Evolutionary conservation across 2,113 vertebrate genomes (phyloP).

Genomic region (Crocuta crocuta): DNA sequence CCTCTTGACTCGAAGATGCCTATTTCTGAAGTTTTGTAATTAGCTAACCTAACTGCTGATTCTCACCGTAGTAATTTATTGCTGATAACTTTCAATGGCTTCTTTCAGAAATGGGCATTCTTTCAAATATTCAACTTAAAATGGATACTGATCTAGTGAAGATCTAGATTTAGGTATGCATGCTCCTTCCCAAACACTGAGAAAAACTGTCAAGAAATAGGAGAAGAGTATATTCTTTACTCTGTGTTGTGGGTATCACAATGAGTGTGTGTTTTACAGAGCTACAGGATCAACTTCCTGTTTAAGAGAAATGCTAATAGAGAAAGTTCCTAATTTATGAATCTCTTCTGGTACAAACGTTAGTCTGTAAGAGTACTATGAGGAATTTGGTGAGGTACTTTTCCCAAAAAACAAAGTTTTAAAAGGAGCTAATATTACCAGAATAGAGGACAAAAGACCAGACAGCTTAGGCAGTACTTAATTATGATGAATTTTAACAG

Average conservation of each 20-base stretch:
- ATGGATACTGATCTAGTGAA: neutral
- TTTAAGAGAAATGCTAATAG: slow-evolving; percentile 2
- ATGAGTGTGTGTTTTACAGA: neutral
- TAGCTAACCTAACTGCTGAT: neutral
- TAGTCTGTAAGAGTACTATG: neutral
- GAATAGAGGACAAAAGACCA: neutral
- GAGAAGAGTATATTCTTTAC: neutral
- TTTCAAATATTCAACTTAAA: slow-evolving; percentile 57
- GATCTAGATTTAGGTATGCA: neutral
- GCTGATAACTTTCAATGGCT: neutral
- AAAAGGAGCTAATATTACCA: neutral
- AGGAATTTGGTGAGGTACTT: neutral
- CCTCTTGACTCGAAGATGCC: neutral
- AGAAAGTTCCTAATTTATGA: slow-evolving; percentile 10
- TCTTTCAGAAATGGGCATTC: neutral
- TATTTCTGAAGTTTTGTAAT: slow-evolving; percentile 1
- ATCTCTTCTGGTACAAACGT: neutral
- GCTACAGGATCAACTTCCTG: neutral
- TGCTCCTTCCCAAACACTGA: neutral
- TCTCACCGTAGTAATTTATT: slow-evolving; percentile 3
- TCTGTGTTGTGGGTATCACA: neutral
- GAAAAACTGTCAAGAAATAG: neutral
- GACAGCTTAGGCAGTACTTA: neutral
- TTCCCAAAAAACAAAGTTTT: slow-evolving; percentile 32
- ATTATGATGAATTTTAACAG: neutral